A percentile compares a stretch with the other conserved stretches of the same genome.
phyloP scores from a whole-genome alignment of 2,113 vertebrate genomes.

The Sebastes fasciatus region DNA sequence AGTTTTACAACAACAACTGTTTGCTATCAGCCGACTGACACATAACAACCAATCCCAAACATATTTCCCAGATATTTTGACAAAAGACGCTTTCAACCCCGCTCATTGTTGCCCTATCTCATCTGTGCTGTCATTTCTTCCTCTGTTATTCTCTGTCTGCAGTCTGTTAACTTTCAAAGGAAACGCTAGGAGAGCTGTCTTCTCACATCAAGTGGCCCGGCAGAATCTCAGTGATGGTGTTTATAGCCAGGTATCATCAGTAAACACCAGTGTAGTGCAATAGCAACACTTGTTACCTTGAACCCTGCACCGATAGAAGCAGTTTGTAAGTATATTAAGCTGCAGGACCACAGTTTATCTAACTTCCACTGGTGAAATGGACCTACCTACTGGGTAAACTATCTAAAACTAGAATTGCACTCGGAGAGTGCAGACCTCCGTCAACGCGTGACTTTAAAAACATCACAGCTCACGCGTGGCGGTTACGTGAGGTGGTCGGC shows the following conservation, averaged over 20 bases:
- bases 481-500: no score
- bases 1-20: constrained; percentile 45
- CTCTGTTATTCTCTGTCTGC: neutral
- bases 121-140: neutral
- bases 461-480: no score
- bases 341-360: neutral
- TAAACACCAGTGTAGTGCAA: constrained; percentile 4
- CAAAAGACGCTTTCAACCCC: constrained; percentile 1
- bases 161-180: neutral
- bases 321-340: neutral
- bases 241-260: neutral
- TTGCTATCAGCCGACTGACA: constrained; percentile 33
- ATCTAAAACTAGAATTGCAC: no score
- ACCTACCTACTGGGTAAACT: neutral
- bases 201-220: constrained; percentile 12
- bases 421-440: no score
- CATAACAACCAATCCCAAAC: constrained; percentile 34
- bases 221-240: neutral
- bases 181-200: neutral
- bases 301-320: neutral
- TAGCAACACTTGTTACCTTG: neutral
- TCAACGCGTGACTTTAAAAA: no score
- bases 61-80: neutral
- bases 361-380: neutral
- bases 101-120: neutral